These are phyloP conservation scores for Plemyria rubiginata DNA, from an alignment of 2,888 invertebrate genomes.

Conservation along the genomic window DNA sequence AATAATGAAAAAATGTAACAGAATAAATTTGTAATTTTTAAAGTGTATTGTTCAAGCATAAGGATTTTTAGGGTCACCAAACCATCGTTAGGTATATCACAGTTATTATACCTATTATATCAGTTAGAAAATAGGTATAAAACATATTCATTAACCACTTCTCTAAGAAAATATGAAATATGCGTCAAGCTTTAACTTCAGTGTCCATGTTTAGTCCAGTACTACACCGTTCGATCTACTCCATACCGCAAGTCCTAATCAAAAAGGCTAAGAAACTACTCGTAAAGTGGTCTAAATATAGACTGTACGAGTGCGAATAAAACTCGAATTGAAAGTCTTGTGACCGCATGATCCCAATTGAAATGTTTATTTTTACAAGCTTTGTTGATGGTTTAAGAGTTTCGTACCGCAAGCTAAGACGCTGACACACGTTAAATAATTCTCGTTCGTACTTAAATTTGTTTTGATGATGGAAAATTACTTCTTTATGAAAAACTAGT, in stretches of 20 bases:
- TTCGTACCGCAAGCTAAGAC: neutral
- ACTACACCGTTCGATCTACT: neutral
- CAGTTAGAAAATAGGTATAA: neutral
- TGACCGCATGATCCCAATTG: slow-evolving; percentile 63
- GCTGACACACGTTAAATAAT: too few species aligned
- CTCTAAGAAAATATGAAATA: neutral
- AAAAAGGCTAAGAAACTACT: slow-evolving; percentile 66
- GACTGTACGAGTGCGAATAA: slow-evolving; percentile 63
- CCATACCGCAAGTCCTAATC: slow-evolving; percentile 56
- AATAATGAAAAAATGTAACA: too few species aligned
- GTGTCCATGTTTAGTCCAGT: slow-evolving; percentile 18
- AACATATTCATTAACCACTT: neutral
- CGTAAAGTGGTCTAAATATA: slow-evolving; percentile 73
- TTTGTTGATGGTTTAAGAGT: neutral
- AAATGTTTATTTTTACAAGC: slow-evolving; percentile 65
- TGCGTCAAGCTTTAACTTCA: neutral
- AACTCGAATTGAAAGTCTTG: slow-evolving; percentile 65
- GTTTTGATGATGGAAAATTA: too few species aligned
- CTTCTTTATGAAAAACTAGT: too few species aligned
- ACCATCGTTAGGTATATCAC: too few species aligned
- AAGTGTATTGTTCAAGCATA: too few species aligned
- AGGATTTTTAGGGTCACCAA: too few species aligned
- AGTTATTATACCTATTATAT: too few species aligned
- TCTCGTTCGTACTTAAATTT: too few species aligned
- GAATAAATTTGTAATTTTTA: too few species aligned